Percentiles rank a stretch among this genome's conserved stretches.
These are phyloP conservation scores for Brachionus rotundiformis DNA, from an alignment of 1,140 invertebrate genomes.

Conservation along the genomic window DNA sequence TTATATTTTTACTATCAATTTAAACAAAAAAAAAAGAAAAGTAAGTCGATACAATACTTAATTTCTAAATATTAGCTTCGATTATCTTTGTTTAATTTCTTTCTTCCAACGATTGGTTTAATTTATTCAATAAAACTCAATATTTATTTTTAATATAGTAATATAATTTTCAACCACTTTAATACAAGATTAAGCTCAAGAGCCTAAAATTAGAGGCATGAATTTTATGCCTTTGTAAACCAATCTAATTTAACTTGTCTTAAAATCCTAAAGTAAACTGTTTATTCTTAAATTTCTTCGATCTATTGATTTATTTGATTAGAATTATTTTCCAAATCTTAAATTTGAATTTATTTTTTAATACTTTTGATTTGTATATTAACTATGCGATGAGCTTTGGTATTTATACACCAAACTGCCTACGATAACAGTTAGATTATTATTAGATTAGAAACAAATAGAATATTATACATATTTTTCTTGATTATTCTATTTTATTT, in stretches of 20 bases:
- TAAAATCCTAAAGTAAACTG: not conserved
- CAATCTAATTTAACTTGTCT: not conserved
- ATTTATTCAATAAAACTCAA: not conserved
- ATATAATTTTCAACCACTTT: too few species aligned
- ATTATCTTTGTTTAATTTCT: too few species aligned
- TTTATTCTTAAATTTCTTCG: not conserved
- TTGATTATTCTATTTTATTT: not conserved
- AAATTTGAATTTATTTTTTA: not conserved
- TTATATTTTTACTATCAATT: too few species aligned
- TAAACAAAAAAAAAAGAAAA: not conserved
- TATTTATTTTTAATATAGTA: too few species aligned
- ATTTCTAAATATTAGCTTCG: too few species aligned
- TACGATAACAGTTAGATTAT: not conserved
- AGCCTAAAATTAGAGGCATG: not conserved
- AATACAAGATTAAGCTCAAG: not conserved
- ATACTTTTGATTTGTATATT: not conserved
- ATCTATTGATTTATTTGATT: not conserved
- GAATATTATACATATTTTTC: conserved; percentile 11
- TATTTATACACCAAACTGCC: conserved; percentile 5
- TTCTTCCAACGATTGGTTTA: too few species aligned
- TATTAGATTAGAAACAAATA: not conserved
- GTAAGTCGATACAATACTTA: not conserved
- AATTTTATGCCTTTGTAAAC: not conserved
- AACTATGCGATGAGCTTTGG: not conserved
- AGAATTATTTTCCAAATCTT: not conserved